Conservation (phyloP, 2,888 invertebrate genomes). For the Thumatha senex region DNA sequence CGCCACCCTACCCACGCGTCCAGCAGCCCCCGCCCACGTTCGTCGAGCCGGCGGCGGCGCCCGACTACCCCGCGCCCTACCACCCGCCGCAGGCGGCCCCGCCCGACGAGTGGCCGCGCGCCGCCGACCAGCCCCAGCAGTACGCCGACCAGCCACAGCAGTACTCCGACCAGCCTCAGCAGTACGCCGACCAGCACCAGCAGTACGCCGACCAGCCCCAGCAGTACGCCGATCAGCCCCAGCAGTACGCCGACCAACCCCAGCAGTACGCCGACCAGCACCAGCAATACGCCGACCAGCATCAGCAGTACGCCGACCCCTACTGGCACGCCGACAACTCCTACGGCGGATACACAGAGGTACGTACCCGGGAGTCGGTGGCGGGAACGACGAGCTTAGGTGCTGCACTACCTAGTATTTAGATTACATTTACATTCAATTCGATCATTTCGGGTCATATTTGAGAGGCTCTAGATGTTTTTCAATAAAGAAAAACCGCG, state of each 20-base stretch:
- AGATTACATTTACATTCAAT: neutral
- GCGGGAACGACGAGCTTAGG: conserved; percentile 11
- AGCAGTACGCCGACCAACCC: conserved; percentile 17
- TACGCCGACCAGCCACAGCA: conserved; percentile 40
- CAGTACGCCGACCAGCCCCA: conserved; percentile 5
- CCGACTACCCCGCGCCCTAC: conserved; percentile 47
- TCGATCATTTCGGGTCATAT: neutral
- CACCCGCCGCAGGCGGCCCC: conserved; percentile 29
- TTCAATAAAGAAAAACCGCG: too few relatives aligned
- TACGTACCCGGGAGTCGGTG: conserved; percentile 33
- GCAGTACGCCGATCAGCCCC: neutral
- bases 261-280: conserved; percentile 34
- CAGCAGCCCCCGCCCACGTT: conserved; percentile 27
- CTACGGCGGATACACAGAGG: conserved; percentile 56
- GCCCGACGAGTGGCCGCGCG: conserved; percentile 1
- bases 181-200: conserved; percentile 18
- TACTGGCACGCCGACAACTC: conserved; percentile 54
- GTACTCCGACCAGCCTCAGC: conserved; percentile 23
- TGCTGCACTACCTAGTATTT: neutral
- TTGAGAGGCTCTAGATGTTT: neutral
- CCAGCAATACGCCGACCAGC: conserved; percentile 36
- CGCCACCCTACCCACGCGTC: conserved; percentile 39
- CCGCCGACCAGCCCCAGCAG: too few relatives aligned
- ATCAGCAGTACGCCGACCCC: conserved; percentile 47
- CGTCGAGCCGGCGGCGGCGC: conserved; percentile 37